Evolutionary conservation across 2,797 vertebrate genomes (phyloP).

Genomic region (Tauraco hartlaubi): DNA sequence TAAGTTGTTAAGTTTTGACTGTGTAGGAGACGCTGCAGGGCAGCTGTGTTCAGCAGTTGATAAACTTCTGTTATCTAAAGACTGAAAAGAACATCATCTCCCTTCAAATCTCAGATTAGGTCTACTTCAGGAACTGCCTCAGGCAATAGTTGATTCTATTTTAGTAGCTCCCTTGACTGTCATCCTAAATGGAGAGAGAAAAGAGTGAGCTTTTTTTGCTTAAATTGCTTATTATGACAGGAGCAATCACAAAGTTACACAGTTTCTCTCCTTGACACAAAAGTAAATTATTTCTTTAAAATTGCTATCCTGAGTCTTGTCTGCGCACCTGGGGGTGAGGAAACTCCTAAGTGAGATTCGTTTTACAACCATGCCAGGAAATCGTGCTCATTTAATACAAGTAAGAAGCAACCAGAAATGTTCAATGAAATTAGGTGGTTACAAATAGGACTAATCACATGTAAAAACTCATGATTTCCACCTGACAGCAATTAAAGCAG

Average conservation of each 20-base stretch:
- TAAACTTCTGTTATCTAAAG: not conserved
- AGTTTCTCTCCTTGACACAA: not conserved
- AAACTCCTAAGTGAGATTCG: not conserved
- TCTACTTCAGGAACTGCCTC: not conserved
- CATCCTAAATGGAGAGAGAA: not conserved
- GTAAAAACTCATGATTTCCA: conserved; percentile 26
- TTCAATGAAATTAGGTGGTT: conserved; percentile 31
- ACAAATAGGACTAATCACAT: conserved; percentile 18
- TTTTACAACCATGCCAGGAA: not conserved
- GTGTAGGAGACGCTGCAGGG: not conserved
- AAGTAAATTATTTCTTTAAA: not conserved
- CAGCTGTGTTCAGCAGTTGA: not conserved
- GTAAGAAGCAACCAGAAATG: not conserved
- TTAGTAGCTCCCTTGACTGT: not conserved
- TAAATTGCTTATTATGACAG: not conserved
- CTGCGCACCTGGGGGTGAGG: not conserved
- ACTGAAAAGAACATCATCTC: not conserved
- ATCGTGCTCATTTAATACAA: not conserved
- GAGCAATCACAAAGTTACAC: not conserved
- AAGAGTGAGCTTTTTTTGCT: not conserved
- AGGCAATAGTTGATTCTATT: not conserved
- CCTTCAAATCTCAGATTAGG: not conserved
- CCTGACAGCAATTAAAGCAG: conserved; percentile 52
- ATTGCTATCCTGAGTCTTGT: not conserved
- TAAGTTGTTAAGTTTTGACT: not conserved